A percentile compares a stretch with the other conserved stretches of the same genome.
Evolutionary conservation across 1,140 invertebrate genomes (phyloP).

Genomic region (Steinernema khuongi): DNA sequence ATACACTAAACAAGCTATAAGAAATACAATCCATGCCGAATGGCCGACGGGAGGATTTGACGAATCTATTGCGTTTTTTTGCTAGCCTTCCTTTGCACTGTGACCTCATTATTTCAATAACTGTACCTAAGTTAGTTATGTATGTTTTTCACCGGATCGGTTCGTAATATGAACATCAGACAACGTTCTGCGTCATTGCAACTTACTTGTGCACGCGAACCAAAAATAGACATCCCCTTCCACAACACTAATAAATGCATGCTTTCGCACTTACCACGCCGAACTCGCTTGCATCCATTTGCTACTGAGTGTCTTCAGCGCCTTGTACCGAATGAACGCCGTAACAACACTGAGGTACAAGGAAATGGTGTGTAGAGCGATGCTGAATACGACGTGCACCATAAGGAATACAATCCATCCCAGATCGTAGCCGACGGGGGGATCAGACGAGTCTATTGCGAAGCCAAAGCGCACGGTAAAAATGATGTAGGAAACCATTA

Average conservation of each 20-base stretch:
- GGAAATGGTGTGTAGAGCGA: slow-evolving; percentile 49
- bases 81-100: too few relatives aligned
- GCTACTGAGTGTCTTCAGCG: slow-evolving; percentile 38
- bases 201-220: not conserved
- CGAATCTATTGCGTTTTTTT: too few relatives aligned
- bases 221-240: not conserved
- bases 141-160: too few relatives aligned
- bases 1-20: too few relatives aligned
- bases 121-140: too few relatives aligned
- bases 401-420: slow-evolving; percentile 44
- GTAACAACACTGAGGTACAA: slow-evolving; percentile 45
- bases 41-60: too few relatives aligned
- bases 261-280: slow-evolving; percentile 34
- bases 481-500: slow-evolving; percentile 47
- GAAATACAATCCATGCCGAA: too few relatives aligned
- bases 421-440: slow-evolving; percentile 43
- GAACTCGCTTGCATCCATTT: slow-evolving; percentile 48
- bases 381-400: slow-evolving; percentile 41
- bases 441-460: slow-evolving; percentile 37
- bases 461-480: slow-evolving; percentile 47
- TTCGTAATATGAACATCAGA: too few relatives aligned
- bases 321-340: slow-evolving; percentile 50
- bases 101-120: too few relatives aligned
- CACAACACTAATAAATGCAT: not conserved
- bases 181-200: too few relatives aligned